phyloP scores from a whole-genome alignment of 2,797 vertebrate genomes.

The Ciconia nigra region DNA sequence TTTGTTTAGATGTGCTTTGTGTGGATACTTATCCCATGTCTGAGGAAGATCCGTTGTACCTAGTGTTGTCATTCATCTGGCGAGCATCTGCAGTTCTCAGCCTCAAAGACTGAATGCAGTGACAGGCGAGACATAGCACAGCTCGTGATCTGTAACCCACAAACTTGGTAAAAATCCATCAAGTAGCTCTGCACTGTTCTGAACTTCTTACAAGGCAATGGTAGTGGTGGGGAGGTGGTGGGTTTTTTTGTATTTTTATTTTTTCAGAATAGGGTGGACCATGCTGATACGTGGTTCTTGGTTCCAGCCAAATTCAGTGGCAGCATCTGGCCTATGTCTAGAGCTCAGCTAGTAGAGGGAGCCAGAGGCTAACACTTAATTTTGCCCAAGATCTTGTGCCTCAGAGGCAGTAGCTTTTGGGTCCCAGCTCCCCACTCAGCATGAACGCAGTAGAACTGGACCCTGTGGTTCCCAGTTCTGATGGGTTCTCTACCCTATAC shows the following conservation, averaged over 20 bases:
- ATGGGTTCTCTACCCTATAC: neutral
- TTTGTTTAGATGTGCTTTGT: neutral
- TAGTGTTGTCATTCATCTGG: accelerated
- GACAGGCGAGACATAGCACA: neutral
- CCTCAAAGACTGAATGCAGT: neutral
- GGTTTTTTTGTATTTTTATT: neutral
- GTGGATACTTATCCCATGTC: neutral
- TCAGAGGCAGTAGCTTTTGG: neutral
- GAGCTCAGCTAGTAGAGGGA: neutral
- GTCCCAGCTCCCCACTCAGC: neutral
- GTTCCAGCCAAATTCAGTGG: neutral
- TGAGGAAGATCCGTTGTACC: neutral
- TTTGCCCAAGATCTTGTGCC: neutral
- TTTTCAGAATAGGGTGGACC: neutral
- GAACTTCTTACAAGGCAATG: neutral
- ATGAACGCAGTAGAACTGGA: neutral
- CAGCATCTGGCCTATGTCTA: neutral
- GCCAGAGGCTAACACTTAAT: neutral
- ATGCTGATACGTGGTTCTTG: neutral
- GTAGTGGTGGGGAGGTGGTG: neutral
- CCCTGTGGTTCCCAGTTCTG: neutral
- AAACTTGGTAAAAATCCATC: neutral
- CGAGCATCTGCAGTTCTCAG: neutral
- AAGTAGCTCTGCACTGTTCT: neutral
- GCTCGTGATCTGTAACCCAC: neutral